Evolutionary conservation across 2,888 invertebrate species (phyloP).

Genomic region (Erannis defoliaria): DNA sequence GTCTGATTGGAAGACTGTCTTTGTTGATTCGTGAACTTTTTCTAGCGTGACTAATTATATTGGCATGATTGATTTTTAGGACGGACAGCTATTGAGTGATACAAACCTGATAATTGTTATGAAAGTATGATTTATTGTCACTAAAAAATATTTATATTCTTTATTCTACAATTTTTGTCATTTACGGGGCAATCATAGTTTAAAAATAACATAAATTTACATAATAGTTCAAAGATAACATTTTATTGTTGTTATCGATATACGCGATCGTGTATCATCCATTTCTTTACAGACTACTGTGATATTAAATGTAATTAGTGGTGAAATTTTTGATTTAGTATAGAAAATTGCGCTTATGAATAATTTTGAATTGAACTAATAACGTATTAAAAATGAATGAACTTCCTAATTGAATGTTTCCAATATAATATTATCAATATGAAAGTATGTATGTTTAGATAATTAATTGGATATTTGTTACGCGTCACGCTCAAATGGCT

Average conservation of each 20-base stretch:
- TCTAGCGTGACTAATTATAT: conserved; percentile 27
- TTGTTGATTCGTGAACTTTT: conserved; percentile 15
- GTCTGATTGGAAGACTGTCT: conserved; percentile 3
- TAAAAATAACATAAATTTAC: background rate
- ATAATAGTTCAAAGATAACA: background rate
- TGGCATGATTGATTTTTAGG: conserved; percentile 11
- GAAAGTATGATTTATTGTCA: background rate
- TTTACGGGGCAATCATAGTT: background rate
- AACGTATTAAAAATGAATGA: no score
- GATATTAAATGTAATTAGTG: no score
- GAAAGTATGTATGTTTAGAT: no score
- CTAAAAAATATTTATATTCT: background rate
- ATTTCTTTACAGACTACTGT: no score
- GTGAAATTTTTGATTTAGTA: no score
- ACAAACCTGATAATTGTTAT: background rate
- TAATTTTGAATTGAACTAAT: no score
- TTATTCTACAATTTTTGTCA: background rate
- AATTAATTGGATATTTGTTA: no score
- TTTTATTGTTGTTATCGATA: background rate
- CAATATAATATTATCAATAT: no score
- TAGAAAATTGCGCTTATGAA: no score
- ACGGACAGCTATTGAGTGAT: background rate
- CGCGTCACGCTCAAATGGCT: no score
- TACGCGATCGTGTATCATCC: no score
- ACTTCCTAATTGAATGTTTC: no score